These are phyloP conservation scores for Hippopotamus amphibius DNA, from an alignment of 2,113 vertebrate species.

Conservation along the genomic window DNA sequence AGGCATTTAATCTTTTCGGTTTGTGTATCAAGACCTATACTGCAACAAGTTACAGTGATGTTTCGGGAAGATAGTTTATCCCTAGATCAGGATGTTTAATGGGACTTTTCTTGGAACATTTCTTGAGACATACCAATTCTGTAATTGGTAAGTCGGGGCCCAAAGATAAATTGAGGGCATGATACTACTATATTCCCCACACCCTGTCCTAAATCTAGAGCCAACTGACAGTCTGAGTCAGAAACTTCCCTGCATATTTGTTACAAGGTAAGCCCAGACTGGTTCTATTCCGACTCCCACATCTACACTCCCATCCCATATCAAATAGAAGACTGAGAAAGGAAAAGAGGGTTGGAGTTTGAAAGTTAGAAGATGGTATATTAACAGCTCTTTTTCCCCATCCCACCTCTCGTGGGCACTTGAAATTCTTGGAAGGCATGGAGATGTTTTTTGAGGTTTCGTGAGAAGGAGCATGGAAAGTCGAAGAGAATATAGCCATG, in stretches of 20 bases:
- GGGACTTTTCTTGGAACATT: not conserved
- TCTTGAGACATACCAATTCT: not conserved
- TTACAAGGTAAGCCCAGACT: not conserved
- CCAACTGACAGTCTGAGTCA: not conserved
- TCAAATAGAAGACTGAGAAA: not conserved
- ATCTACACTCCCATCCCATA: too few species aligned
- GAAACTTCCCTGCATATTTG: not conserved
- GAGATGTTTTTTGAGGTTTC: not conserved
- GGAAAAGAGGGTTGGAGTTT: not conserved
- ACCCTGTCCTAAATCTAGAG: not conserved
- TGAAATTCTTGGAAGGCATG: not conserved
- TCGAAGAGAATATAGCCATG: not conserved
- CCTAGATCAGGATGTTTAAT: not conserved
- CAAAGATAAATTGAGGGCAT: not conserved
- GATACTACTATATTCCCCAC: not conserved
- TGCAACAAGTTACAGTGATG: not conserved
- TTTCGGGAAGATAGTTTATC: not conserved
- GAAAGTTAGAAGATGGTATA: not conserved
- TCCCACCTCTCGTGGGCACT: not conserved
- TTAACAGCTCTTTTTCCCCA: not conserved
- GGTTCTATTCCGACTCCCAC: not conserved
- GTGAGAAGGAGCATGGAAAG: not conserved
- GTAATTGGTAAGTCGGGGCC: not conserved
- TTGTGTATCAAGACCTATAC: not conserved
- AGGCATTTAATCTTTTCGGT: not conserved